phyloP scores from a whole-genome alignment of 2,113 vertebrate species.

The Zosterops hypoxanthus region DNA sequence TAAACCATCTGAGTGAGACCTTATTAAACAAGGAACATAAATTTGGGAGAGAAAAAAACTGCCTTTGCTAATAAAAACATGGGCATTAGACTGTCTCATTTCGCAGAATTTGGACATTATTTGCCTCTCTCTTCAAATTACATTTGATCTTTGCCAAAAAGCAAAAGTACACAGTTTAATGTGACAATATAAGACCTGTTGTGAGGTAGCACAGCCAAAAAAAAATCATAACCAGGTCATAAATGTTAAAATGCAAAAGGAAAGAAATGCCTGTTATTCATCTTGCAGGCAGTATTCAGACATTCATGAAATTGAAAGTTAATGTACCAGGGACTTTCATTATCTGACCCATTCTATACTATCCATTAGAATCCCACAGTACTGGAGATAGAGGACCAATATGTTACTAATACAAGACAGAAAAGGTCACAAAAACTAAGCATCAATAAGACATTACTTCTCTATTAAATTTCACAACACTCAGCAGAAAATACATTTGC shows the following conservation, averaged over 20 bases:
- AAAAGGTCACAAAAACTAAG: slow-evolving; percentile 82
- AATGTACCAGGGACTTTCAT: slow-evolving; percentile 87
- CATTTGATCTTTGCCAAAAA: slow-evolving; percentile 61
- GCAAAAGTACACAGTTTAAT: slow-evolving; percentile 57
- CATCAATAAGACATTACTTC: slow-evolving; percentile 78
- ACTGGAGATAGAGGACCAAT: slow-evolving; percentile 78
- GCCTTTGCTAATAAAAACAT: slow-evolving; percentile 10
- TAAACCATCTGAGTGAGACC: not conserved
- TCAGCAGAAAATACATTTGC: slow-evolving; percentile 74
- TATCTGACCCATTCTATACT: slow-evolving; percentile 82
- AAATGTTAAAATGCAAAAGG: slow-evolving; percentile 78
- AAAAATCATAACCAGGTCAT: slow-evolving; percentile 71
- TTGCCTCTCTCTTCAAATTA: slow-evolving; percentile 31
- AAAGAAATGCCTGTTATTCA: slow-evolving; percentile 78
- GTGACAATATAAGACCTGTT: slow-evolving; percentile 39
- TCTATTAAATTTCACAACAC: slow-evolving; percentile 74
- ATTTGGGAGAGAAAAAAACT: not conserved
- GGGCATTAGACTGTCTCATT: slow-evolving; percentile 31
- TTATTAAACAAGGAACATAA: not conserved
- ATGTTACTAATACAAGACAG: slow-evolving; percentile 78
- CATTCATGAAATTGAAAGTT: slow-evolving; percentile 85
- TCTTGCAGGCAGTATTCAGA: slow-evolving; percentile 81
- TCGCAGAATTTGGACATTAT: slow-evolving; percentile 7
- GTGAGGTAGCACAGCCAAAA: slow-evolving; percentile 53
- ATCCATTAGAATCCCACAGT: slow-evolving; percentile 79